A percentile compares a stretch with the other conserved stretches of the same genome.
Conservation (phyloP, 2,888 invertebrate genomes). For the Diloba caeruleocephala region DNA sequence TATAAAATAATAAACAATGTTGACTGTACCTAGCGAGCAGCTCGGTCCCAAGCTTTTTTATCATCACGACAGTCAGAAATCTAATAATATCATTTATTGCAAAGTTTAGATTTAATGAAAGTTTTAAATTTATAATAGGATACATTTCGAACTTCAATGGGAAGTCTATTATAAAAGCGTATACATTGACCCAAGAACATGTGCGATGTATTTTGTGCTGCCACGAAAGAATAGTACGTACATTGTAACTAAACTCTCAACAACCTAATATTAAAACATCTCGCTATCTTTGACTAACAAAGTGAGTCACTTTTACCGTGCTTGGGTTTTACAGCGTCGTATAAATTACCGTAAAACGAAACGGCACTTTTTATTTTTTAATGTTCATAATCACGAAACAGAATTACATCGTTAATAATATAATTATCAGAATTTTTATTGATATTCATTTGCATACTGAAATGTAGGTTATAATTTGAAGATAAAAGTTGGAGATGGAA, state of each 20-base stretch:
- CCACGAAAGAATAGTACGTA: neutral
- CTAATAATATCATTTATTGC: too few relatives aligned
- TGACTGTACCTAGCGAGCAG: too few relatives aligned
- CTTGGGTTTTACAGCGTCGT: conserved; percentile 39
- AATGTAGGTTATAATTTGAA: neutral
- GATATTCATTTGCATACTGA: conserved; percentile 26
- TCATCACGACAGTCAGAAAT: too few relatives aligned
- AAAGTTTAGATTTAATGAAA: too few relatives aligned
- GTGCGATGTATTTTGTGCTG: too few relatives aligned
- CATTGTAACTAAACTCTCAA: conserved; percentile 24
- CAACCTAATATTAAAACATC: conserved; percentile 15
- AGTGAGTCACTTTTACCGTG: conserved; percentile 42
- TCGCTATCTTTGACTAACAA: conserved; percentile 36
- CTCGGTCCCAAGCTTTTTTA: too few relatives aligned
- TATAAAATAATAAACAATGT: too few relatives aligned
- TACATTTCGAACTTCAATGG: too few relatives aligned
- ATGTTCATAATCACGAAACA: conserved; percentile 36
- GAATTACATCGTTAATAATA: conserved; percentile 47
- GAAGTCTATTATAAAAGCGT: too few relatives aligned
- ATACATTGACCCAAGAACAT: too few relatives aligned
- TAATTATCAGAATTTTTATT: conserved; percentile 42
- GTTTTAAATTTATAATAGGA: too few relatives aligned
- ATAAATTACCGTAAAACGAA: conserved; percentile 50
- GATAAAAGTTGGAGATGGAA: neutral
- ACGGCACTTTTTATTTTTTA: conserved; percentile 51